These are phyloP conservation scores for Phrynocephalus guinanensis DNA, from an alignment of 2,797 vertebrate genomes.

Conservation along the genomic window DNA sequence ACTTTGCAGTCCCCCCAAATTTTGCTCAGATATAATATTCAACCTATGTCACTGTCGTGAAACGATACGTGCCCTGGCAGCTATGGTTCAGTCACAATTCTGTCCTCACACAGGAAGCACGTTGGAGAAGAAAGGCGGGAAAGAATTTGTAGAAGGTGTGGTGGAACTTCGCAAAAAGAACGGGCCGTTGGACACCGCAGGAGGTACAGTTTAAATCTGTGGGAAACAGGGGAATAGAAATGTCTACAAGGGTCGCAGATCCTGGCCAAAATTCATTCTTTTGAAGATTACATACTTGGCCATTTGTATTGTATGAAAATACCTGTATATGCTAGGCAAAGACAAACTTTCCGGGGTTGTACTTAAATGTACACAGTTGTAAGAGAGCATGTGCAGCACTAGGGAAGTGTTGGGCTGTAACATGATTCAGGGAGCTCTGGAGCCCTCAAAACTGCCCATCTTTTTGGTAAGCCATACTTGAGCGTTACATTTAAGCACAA, in stretches of 20 bases:
- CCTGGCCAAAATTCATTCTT: background rate
- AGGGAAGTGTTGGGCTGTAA: background rate
- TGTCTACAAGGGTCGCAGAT: background rate
- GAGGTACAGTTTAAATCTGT: conserved; percentile 81
- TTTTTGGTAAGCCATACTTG: background rate
- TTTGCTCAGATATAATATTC: conserved; percentile 72
- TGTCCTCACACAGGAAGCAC: conserved; percentile 86
- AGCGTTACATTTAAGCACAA: background rate
- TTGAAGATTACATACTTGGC: no score
- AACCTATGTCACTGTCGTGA: conserved; percentile 43
- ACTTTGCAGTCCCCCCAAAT: conserved; percentile 76
- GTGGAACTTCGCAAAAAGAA: conserved; percentile 95
- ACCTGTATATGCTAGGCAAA: no score
- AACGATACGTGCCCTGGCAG: conserved; percentile 50
- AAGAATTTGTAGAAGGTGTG: conserved; percentile 93
- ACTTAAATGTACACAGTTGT: background rate
- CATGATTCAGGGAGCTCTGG: background rate
- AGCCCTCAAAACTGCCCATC: background rate
- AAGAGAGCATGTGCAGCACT: background rate
- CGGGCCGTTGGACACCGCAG: conserved; percentile 93
- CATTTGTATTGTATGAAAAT: background rate
- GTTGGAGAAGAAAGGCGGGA: conserved; percentile 96
- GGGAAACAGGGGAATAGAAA: background rate
- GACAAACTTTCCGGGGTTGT: background rate
- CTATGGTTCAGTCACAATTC: conserved; percentile 57